Conservation (phyloP, 2,888 invertebrate genomes). For the Epistrophe grossulariae region DNA sequence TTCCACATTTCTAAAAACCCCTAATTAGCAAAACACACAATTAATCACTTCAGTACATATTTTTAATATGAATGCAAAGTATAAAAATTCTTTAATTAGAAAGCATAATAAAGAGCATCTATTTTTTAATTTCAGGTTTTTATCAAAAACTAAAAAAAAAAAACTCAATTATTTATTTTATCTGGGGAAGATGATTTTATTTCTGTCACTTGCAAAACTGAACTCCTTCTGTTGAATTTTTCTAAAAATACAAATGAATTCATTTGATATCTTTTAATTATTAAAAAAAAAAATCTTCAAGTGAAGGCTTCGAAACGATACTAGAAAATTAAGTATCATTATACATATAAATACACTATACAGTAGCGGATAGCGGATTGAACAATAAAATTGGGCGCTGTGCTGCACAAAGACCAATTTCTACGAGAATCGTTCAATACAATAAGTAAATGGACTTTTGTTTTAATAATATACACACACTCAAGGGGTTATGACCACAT, state of each 20-base stretch:
- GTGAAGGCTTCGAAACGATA: neutral
- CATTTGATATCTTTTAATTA: neutral
- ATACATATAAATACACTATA: neutral
- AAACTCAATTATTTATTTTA: neutral
- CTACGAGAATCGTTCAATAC: too few relatives aligned
- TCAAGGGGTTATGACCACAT: too few relatives aligned
- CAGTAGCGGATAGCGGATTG: neutral
- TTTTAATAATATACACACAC: too few relatives aligned
- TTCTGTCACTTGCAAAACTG: slow-evolving; percentile 11
- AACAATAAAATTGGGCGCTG: neutral
- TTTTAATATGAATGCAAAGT: neutral
- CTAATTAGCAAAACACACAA: slow-evolving; percentile 4
- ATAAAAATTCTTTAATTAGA: neutral
- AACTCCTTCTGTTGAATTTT: slow-evolving; percentile 1
- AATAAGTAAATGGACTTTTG: too few relatives aligned
- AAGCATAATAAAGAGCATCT: neutral
- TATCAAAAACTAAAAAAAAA: neutral
- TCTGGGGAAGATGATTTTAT: neutral
- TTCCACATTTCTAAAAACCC: neutral
- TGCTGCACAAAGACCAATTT: too few relatives aligned
- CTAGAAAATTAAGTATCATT: neutral
- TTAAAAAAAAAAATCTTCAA: neutral
- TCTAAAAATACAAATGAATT: neutral
- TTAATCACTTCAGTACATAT: slow-evolving; percentile 1
- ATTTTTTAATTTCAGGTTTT: neutral